Evolutionary conservation across 1,140 invertebrate species (phyloP), one percentile per base, ranked within the genome.

Genomic region (Zaprionus kolodkinae): DNA sequence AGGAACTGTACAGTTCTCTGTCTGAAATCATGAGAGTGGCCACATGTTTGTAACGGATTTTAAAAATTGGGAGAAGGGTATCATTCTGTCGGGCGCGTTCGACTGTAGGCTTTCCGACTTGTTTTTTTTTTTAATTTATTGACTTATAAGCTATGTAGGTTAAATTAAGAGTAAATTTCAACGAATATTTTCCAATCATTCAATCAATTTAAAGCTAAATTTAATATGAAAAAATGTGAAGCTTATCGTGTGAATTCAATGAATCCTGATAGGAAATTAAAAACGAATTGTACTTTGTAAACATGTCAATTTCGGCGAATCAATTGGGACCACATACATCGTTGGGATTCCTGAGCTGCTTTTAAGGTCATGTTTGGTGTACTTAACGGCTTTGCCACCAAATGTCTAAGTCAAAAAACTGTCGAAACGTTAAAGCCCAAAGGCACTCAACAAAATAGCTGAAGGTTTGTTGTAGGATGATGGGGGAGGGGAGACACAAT

Each of bases 401-500:
- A 50, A 25, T 12, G 45, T 25, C 45, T 21, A 25, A 25, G 45
- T 6, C 17, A 17, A 25, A 25, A 12, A 50, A 50, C 45, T 50
- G 17, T 17, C 45, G 17, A 21, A 21, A 50, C 10, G 45, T 25
- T 21, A 25, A 50, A 21, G 45, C 45, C 45, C 45, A 21, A 7
- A 17, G 45, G 45, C 45, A 50, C n/a, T 50, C 10, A 50, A 11
- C 1, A 12, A 17, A 10, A 25, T 50, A 12, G 17, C 9, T 25
- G 45, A 9, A 17, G 3, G 17, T 12, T 0, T 48, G 45, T 25
- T 11, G 0, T 10, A 1, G 45, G 1, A 10, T 0, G 40, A 6
- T n/a, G 5, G 45, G 10, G 10, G 4, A 1, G 1, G 9, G 11
- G 62, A 10, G 43, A 30, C 62, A 83, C 72, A 79, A 83, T 55